Base-by-base conservation (phyloP, 2,888 invertebrate species). In the Latrodectus hesperus region DNA sequence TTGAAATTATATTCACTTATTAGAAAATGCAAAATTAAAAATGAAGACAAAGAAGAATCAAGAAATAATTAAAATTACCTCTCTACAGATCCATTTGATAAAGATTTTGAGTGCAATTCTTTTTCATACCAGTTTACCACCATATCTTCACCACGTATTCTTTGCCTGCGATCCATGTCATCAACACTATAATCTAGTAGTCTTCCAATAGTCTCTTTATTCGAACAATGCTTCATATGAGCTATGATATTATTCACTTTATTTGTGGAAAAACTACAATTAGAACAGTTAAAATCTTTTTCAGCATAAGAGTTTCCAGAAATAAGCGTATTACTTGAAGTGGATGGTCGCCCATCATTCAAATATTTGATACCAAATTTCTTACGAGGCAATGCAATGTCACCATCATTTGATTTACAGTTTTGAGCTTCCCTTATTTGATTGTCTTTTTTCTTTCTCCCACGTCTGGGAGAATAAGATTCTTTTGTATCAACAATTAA, bases 101-200 rank as follows among this genome's bases (percentile, higher is more conserved):
- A 14, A n/a, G 4, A 60, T 16, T 6, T 60, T n/a, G 12, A 16
- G 12, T 22, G 0, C 22, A 22, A 22, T 22, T n/a, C n/a, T n/a
- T n/a, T 60, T 12, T 60, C 60, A 16, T n/a, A n/a, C 12, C 11
- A 60, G n/a, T 60, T 60, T 11, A 16, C 55, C 16, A 55, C 6
- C 12, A 12, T 11, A 60, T 81, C 64, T 60, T 80, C 81, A 49
- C 81, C 81, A 53, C 81, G 74, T 16, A 81, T 81, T 55, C 73
- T 67, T n/a, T 81, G 74, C n/a, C 74, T 52, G 3, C 60, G n/a
- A 9, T 73, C 81, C 74, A 81, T 81, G 38, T 81, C 65, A 67
- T 81, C 53, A n/a, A 72, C 80, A 51, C 22, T 51, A 52, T 65
- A 72, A 17, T 49, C 71, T n/a, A 74, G 52, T 9, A 68, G 12